Evolutionary conservation across 1,140 invertebrate genomes (phyloP), one percentile per base, ranked within the genome.

Genomic region (Drosophila mauritiana): DNA sequence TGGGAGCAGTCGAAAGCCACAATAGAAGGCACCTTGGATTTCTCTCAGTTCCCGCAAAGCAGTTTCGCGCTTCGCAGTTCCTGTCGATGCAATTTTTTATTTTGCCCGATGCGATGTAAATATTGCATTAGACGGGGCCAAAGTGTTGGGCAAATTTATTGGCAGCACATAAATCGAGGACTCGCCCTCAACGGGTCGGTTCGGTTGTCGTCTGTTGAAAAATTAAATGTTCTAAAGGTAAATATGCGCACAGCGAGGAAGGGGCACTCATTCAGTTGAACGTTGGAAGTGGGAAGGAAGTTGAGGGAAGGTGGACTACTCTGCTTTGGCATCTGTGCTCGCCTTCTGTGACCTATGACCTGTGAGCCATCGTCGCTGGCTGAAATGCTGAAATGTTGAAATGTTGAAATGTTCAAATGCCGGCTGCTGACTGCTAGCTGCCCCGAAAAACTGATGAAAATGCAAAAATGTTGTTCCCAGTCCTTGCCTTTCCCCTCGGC

Each of bases 71-170:
- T 20, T 22, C 20, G 8, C 20, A 34, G 51, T 43, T 73, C 63
- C 54, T 77, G 34, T 34, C 78, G 76, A 22, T 76, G 82, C 70
- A 64, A 88, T 86, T 86, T 86, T 88, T 86, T 76, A 76, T 40
- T 67, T 54, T 15, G 17, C 39, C 27, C 52, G 61, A 88, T 88
- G 86, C 88, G 79, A 86, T 88, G 82, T 88, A 88, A 86, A 86
- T 86, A 86, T 86, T 88, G 83, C 88, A 86, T 86, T 86, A 82
- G 82, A 76, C 76, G 67, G 73, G 72, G 64, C 75, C 83, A 86
- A 82, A 86, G 83, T 86, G 82, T 86, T 88, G 79, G 73, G 78
- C 79, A 86, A 88, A 86, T 86, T 88, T 88, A 86, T 86, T 88
- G 83, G 78, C 83, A 78, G 83, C 65, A 78, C 83, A 86, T 86